Percentiles rank a stretch among this genome's conserved stretches.
Evolutionary conservation across 2,797 vertebrate genomes (phyloP).

Genomic region (Atherinosoma microstoma): DNA sequence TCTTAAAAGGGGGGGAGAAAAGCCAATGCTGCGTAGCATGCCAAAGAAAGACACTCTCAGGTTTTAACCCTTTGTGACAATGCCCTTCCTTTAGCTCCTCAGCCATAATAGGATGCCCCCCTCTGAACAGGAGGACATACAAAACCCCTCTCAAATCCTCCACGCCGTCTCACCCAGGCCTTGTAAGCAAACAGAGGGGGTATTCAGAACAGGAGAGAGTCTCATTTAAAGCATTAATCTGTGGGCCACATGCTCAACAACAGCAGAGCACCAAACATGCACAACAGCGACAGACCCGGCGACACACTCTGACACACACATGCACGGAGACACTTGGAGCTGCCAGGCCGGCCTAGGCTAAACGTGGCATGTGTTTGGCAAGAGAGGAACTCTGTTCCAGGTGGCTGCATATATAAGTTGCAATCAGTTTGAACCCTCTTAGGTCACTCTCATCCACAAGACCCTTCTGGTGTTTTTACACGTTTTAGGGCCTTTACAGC

Average conservation of each 20-base stretch:
- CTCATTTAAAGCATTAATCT: conserved; percentile 80
- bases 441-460: conserved; percentile 44
- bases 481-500: conserved; percentile 17
- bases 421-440: conserved; percentile 53
- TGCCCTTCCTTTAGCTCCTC: conserved; percentile 63
- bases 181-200: conserved; percentile 79
- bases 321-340: conserved; percentile 25
- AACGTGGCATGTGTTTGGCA: conserved; percentile 73
- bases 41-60: conserved; percentile 80
- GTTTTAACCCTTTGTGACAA: conserved; percentile 83
- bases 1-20: conserved; percentile 67
- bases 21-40: conserved; percentile 66
- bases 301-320: conserved; percentile 34
- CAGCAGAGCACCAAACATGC: conserved; percentile 58
- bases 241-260: conserved; percentile 75
- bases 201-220: conserved; percentile 77
- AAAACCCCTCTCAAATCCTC: conserved; percentile 73
- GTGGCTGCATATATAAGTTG: conserved; percentile 73
- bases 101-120: conserved; percentile 67
- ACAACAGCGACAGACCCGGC: conserved; percentile 41
- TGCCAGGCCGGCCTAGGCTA: conserved; percentile 53
- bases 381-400: conserved; percentile 61
- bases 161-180: conserved; percentile 69
- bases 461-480: conserved; percentile 20
- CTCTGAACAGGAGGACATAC: conserved; percentile 67